Evolutionary conservation across 2,888 invertebrate species (phyloP).

Genomic region (Mesorhabditis spiculigera): DNA sequence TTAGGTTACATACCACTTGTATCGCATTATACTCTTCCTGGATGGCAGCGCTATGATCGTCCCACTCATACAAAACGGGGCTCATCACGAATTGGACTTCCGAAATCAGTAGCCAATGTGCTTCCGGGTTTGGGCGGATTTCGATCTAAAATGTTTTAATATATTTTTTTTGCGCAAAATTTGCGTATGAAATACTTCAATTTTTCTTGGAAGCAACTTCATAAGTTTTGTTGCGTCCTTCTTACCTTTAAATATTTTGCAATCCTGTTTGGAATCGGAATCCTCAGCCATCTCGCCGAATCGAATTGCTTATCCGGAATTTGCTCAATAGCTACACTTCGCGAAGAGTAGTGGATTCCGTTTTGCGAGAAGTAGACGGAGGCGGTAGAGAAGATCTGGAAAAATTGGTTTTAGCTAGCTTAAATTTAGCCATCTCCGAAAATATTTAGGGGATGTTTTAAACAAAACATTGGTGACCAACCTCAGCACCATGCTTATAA

Average conservation of each 20-base stretch:
- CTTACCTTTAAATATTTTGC: conserved; percentile 75
- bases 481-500: conserved; percentile 24
- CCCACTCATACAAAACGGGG: conserved; percentile 20
- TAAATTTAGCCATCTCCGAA: neutral
- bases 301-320: conserved; percentile 37
- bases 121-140: conserved; percentile 28
- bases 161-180: neutral
- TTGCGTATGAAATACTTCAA: neutral
- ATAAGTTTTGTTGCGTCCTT: neutral
- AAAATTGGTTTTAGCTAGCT: conserved; percentile 4
- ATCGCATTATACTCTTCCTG: too few relatives aligned
- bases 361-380: conserved; percentile 24
- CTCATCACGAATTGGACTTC: conserved; percentile 46
- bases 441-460: conserved; percentile 1
- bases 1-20: too few relatives aligned
- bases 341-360: conserved; percentile 31
- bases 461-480: neutral
- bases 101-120: conserved; percentile 50
- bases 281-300: conserved; percentile 74
- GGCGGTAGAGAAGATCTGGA: conserved; percentile 27
- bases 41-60: neutral
- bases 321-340: conserved; percentile 34
- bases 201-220: neutral
- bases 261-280: conserved; percentile 77
- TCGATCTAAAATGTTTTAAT: conserved; percentile 19